Base-by-base conservation (phyloP, 2,797 vertebrate genomes). In the Sebastes hubbsi region DNA sequence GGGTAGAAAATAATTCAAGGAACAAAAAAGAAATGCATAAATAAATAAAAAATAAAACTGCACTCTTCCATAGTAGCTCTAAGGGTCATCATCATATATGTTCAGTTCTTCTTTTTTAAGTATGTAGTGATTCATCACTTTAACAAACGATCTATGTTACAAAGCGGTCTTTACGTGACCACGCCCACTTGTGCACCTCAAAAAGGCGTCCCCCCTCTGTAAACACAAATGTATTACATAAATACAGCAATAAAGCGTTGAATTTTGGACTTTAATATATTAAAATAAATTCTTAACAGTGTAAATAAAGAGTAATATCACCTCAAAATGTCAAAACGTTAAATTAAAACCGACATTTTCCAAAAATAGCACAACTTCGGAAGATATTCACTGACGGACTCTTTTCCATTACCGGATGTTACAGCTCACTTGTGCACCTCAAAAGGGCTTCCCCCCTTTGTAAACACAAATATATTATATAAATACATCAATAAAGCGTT, bases 361-460 rank as follows among this genome's bases (percentile, higher is more conserved):
- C 4, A 32, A 66, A 36, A 54, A 7, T 16, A 1, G 11, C 11
- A 1, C 2, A 1, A 5, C 3, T 5, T 38, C 85, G 92, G 92
- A 84, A 25, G 80, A 71, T 36, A 84, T 91, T 91, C 74, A 59
- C 25, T 2, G 92, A 84, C 38, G 92, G 88, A 93, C 91, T 72
- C 60, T 46, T 70, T 92, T 92, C 32, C 32, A 34, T 34, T 34
- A 34, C 32, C 9, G 32, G 32, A 34, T 34, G 9, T 34, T 34
- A 10, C 32, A 34, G 32, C 32, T 9, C 2, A 61, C 34, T 0
- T 13, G 88, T 92, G 85, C 80, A 63, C 4, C 83, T 34, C 10
- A 11, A 11, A 34, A 34, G 11, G 32, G 10, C 32, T 34, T 4
- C 32, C 32, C 32, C 9, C 32, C 10, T 34, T 4, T 34, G 32